phyloP scores from a whole-genome alignment of 2,113 vertebrate species.

The Natator depressus region DNA sequence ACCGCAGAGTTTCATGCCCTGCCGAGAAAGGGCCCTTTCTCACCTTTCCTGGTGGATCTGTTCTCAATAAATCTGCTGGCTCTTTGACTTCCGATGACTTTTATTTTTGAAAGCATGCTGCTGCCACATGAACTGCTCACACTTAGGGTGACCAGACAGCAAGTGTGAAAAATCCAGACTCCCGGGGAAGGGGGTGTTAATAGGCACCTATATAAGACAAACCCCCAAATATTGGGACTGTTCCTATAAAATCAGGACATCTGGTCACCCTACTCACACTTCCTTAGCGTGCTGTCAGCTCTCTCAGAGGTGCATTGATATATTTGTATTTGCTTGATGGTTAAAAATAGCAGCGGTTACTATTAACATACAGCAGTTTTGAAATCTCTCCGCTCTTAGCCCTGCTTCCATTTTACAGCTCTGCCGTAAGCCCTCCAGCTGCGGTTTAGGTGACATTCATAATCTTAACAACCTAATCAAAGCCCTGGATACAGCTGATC shows the following conservation, averaged over 20 bases:
- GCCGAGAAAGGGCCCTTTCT: neutral
- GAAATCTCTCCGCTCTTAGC: rapidly evolving
- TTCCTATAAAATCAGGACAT: too few relatives aligned
- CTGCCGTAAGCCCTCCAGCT: neutral
- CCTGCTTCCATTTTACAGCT: rapidly evolving
- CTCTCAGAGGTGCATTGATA: neutral
- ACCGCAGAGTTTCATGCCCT: rapidly evolving
- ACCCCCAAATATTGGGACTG: too few relatives aligned
- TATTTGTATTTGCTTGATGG: rapidly evolving
- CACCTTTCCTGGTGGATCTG: neutral
- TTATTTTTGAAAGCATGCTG: neutral
- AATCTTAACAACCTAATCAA: neutral
- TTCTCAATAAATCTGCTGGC: rapidly evolving
- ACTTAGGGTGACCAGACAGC: too few relatives aligned
- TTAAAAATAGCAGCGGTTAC: rapidly evolving
- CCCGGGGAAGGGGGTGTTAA: rapidly evolving
- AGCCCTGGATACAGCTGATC: neutral
- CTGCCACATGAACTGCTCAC: rapidly evolving
- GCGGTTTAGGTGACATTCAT: neutral
- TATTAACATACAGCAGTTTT: rapidly evolving
- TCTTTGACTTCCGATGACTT: rapidly evolving
- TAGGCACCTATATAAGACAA: too few relatives aligned
- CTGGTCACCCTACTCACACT: rapidly evolving
- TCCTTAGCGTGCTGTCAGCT: rapidly evolving
- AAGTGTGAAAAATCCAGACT: too few relatives aligned